These are phyloP conservation scores for Atethmia centrago DNA, from an alignment of 2,888 invertebrate genomes.

Conservation along the genomic window DNA sequence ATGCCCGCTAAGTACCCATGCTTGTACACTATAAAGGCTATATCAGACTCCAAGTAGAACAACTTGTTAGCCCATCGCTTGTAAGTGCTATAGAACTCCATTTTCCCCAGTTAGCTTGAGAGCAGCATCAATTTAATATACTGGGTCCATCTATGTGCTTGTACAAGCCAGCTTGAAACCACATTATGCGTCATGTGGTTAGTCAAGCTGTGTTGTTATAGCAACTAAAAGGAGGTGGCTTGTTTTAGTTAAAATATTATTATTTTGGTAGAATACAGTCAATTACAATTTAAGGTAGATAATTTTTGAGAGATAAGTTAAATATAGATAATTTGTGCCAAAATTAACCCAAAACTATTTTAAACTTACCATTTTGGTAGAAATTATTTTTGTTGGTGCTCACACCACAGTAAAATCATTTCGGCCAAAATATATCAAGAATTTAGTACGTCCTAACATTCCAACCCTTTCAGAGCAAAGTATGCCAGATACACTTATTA, in stretches of 20 bases:
- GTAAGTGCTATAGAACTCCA: slow-evolving; percentile 50
- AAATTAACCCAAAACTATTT: not conserved
- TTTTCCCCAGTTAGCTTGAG: slow-evolving; percentile 38
- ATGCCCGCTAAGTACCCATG: slow-evolving; percentile 17
- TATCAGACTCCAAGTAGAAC: slow-evolving; percentile 44
- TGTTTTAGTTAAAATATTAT: not conserved
- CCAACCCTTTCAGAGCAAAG: slow-evolving; percentile 7
- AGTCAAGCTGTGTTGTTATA: slow-evolving; percentile 20
- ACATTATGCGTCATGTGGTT: slow-evolving; percentile 8
- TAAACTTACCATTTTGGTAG: too few relatives aligned
- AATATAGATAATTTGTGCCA: not conserved
- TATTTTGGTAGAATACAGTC: not conserved
- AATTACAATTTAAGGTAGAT: too few relatives aligned
- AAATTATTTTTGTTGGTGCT: too few relatives aligned
- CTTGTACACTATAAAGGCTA: slow-evolving; percentile 33
- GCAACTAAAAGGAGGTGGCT: not conserved
- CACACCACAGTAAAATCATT: not conserved
- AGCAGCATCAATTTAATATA: slow-evolving; percentile 55
- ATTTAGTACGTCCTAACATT: not conserved
- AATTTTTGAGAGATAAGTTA: not conserved
- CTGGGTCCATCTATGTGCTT: slow-evolving; percentile 22
- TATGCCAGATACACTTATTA: slow-evolving; percentile 37
- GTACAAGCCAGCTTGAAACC: slow-evolving; percentile 6
- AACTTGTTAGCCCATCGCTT: slow-evolving; percentile 53
- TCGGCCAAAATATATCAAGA: not conserved